Evolutionary conservation across 2,797 vertebrate species (phyloP).

Genomic region (Columba guinea): DNA sequence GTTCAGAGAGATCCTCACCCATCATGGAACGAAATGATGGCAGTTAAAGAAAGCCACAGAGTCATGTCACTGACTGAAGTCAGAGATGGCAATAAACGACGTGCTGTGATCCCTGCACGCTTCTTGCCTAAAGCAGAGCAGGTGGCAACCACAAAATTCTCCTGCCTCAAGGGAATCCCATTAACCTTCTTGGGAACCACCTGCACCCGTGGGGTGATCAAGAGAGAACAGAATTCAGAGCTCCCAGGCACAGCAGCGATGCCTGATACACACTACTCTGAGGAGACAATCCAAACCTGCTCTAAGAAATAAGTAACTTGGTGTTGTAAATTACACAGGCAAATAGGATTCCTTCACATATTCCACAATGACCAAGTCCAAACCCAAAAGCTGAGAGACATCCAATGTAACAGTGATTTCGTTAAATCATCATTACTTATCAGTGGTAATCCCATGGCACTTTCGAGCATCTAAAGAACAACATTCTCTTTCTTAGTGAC

Average conservation of each 20-base stretch:
- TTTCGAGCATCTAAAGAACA: background rate
- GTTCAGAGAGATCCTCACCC: background rate
- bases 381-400: background rate
- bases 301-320: background rate
- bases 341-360: background rate
- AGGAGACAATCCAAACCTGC: background rate
- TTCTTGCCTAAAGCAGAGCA: background rate
- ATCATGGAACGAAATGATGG: background rate
- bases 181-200: background rate
- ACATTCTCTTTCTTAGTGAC: background rate
- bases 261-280: background rate
- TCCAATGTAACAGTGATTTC: background rate
- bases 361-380: background rate
- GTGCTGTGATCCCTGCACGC: background rate
- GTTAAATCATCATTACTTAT: background rate
- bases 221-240: background rate
- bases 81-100: background rate
- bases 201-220: accelerated
- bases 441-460: background rate
- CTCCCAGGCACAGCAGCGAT: background rate
- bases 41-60: background rate
- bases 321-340: background rate
- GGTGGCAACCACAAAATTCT: background rate
- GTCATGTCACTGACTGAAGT: background rate
- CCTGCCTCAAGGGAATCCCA: background rate